A percentile compares a stretch with the other conserved stretches of the same genome.
These are phyloP conservation scores for Stigmatopora nigra DNA, from an alignment of 2,113 vertebrate species.

Conservation along the genomic window DNA sequence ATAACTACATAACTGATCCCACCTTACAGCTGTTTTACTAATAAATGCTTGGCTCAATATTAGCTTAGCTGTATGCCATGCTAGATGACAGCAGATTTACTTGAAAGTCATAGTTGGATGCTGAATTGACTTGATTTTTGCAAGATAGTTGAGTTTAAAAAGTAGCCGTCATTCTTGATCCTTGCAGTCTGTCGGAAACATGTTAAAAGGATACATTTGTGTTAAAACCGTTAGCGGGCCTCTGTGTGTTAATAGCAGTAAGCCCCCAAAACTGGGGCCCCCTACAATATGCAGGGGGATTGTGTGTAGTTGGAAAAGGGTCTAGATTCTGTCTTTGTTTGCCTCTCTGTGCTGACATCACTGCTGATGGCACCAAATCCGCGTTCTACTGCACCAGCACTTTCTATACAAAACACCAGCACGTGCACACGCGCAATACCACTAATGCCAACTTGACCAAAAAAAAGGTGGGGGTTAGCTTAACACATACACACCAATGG, in stretches of 20 bases:
- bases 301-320: slow-evolving; percentile 57
- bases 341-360: slow-evolving; percentile 75
- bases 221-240: not conserved
- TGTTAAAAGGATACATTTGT: not conserved
- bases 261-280: slow-evolving; percentile 43
- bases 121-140: too few relatives aligned
- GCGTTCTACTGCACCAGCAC: slow-evolving; percentile 77
- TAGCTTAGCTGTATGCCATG: too few relatives aligned
- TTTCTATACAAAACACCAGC: slow-evolving; percentile 81
- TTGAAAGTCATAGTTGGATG: too few relatives aligned
- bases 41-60: too few relatives aligned
- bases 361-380: slow-evolving; percentile 82
- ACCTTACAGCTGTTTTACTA: too few relatives aligned
- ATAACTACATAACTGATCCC: too few relatives aligned
- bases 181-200: not conserved
- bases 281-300: slow-evolving; percentile 53
- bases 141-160: too few relatives aligned
- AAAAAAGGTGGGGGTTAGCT: slow-evolving; percentile 47
- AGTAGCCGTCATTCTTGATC: not conserved
- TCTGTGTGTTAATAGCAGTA: slow-evolving; percentile 23
- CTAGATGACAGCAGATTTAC: too few relatives aligned
- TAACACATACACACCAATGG: slow-evolving; percentile 37
- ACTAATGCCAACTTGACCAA: slow-evolving; percentile 77
- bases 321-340: slow-evolving; percentile 74
- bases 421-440: slow-evolving; percentile 28